phyloP scores from a whole-genome alignment of 2,113 vertebrate genomes.

The Emydocephalus ijimae region DNA sequence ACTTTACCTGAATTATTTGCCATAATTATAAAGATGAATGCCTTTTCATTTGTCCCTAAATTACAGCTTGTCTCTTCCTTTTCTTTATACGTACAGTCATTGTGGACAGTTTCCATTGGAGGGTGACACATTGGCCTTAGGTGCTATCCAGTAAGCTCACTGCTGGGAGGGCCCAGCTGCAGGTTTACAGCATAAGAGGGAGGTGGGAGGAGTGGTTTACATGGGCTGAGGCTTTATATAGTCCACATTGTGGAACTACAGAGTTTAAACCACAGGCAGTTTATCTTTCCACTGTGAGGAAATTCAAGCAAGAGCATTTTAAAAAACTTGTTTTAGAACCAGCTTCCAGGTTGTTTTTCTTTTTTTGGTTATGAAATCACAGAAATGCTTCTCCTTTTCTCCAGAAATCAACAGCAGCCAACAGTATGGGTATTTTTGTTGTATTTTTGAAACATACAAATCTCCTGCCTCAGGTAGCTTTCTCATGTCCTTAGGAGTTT shows the following conservation, averaged over 20 bases:
- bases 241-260: background rate
- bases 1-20: constrained; percentile 48
- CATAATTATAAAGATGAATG: constrained; percentile 36
- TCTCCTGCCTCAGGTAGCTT: background rate
- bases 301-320: background rate
- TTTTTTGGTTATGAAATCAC: background rate
- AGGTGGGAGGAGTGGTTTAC: background rate
- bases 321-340: background rate
- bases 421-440: background rate
- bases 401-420: background rate
- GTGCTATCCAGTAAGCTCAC: background rate
- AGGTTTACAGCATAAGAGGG: too few species aligned
- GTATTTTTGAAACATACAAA: background rate
- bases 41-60: constrained; percentile 37
- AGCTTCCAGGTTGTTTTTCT: background rate
- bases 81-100: constrained; percentile 31
- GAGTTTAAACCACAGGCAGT: background rate
- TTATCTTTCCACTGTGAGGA: background rate
- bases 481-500: background rate
- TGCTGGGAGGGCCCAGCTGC: background rate
- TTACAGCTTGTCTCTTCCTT: constrained; percentile 51
- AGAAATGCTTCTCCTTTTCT: background rate
- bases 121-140: background rate
- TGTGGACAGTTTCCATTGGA: background rate
- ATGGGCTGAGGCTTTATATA: background rate